Conservation (phyloP, 2,888 invertebrate species). For the Sthenelais limicola region DNA sequence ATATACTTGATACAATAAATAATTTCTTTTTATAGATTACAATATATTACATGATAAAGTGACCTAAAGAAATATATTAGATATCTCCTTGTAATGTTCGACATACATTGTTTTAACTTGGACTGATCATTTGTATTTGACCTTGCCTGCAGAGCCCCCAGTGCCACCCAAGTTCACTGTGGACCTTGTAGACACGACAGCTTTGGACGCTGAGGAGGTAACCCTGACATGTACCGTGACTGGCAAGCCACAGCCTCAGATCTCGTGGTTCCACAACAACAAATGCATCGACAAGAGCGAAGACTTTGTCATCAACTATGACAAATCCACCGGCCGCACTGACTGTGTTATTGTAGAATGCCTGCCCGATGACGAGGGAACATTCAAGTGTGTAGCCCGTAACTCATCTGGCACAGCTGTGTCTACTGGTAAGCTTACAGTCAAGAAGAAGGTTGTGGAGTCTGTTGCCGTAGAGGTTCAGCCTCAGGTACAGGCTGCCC, state of each 20-base stretch:
- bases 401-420: conserved; percentile 86
- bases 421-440: conserved; percentile 66
- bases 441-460: conserved; percentile 30
- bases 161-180: conserved; percentile 64
- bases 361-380: conserved; percentile 71
- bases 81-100: no score
- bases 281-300: conserved; percentile 70
- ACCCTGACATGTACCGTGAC: conserved; percentile 65
- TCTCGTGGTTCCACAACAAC: conserved; percentile 71
- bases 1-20: no score
- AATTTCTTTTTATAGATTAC: no score
- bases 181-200: conserved; percentile 55
- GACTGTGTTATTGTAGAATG: conserved; percentile 71
- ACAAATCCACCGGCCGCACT: conserved; percentile 67
- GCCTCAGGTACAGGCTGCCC: conserved; percentile 21
- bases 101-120: no score
- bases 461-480: not conserved
- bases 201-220: conserved; percentile 68
- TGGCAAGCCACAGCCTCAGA: conserved; percentile 67
- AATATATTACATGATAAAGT: no score
- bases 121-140: not conserved
- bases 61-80: no score
- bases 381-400: conserved; percentile 74
- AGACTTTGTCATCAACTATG: conserved; percentile 70
- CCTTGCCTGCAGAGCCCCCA: conserved; percentile 21